Percentiles rank a stretch among this genome's conserved stretches.
phyloP scores from a whole-genome alignment of 2,113 vertebrate genomes.

The Apteryx owenii region DNA sequence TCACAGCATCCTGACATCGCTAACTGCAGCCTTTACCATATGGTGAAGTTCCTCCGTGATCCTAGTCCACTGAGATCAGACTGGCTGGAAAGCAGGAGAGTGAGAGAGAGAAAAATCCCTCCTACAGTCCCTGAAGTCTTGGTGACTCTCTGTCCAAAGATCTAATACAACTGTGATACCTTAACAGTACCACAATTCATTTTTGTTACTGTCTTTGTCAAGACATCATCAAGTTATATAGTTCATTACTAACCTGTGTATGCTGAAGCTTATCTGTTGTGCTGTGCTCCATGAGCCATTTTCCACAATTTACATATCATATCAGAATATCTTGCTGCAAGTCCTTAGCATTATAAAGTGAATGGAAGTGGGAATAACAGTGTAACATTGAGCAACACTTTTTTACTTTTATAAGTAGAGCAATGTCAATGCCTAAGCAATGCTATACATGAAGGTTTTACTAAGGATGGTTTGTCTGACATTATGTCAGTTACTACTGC shows the following conservation, averaged over 20 bases:
- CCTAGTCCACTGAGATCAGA: background rate
- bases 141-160: background rate
- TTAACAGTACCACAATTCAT: background rate
- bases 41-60: background rate
- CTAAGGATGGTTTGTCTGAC: background rate
- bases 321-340: background rate
- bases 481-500: background rate
- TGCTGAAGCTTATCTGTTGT: background rate
- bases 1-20: background rate
- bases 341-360: background rate
- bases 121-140: background rate
- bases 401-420: background rate
- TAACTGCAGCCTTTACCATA: background rate
- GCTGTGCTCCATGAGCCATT: background rate
- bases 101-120: background rate
- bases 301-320: background rate
- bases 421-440: background rate
- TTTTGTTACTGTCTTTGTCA: background rate
- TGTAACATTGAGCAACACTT: background rate
- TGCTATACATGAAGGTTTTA: background rate
- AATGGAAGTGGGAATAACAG: background rate
- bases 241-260: background rate
- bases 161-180: background rate
- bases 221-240: background rate
- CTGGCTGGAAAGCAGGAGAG: background rate